Percentiles rank a stretch among this genome's conserved stretches.
Evolutionary conservation across 1,140 invertebrate genomes (phyloP).

Genomic region (Drosophila melanica): DNA sequence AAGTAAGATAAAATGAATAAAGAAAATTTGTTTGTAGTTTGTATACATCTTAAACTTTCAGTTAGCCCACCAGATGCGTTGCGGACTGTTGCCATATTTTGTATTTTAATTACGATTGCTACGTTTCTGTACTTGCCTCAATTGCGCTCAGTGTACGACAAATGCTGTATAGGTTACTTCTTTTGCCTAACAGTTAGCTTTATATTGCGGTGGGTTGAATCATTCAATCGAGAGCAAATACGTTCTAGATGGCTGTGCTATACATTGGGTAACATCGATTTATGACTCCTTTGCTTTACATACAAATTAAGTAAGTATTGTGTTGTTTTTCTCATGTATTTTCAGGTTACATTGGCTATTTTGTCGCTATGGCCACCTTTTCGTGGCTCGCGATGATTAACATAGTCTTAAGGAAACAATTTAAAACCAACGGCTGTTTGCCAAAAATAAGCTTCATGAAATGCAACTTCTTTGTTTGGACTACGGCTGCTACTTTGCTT

Average conservation of each 20-base stretch:
- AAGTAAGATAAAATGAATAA: background rate
- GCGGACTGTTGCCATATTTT: constrained; percentile 84
- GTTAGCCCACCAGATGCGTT: background rate
- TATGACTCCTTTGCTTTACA: background rate
- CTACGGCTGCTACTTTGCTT: constrained; percentile 85
- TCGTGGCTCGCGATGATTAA: constrained; percentile 91
- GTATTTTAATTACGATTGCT: constrained; percentile 85
- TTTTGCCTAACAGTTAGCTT: constrained; percentile 86
- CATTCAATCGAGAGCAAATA: too few relatives aligned
- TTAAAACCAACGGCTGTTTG: constrained; percentile 55
- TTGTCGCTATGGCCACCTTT: constrained; percentile 88
- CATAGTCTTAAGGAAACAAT: constrained; percentile 89
- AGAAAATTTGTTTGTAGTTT: background rate
- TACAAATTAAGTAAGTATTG: background rate
- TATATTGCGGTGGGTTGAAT: constrained; percentile 28
- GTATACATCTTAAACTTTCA: background rate
- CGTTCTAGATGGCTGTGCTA: constrained; percentile 62
- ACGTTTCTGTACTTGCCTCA: constrained; percentile 87
- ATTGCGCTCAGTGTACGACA: constrained; percentile 87
- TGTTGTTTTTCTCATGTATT: too few relatives aligned
- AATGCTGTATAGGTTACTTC: constrained; percentile 89
- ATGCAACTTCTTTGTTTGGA: constrained; percentile 90
- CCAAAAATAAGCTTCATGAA: constrained; percentile 84
- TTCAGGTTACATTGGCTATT: constrained; percentile 88
- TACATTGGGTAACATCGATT: constrained; percentile 8